Percentiles rank a stretch among this genome's conserved stretches.
Evolutionary conservation across 1,140 invertebrate species (phyloP).

Genomic region (Pogonus chalceus): DNA sequence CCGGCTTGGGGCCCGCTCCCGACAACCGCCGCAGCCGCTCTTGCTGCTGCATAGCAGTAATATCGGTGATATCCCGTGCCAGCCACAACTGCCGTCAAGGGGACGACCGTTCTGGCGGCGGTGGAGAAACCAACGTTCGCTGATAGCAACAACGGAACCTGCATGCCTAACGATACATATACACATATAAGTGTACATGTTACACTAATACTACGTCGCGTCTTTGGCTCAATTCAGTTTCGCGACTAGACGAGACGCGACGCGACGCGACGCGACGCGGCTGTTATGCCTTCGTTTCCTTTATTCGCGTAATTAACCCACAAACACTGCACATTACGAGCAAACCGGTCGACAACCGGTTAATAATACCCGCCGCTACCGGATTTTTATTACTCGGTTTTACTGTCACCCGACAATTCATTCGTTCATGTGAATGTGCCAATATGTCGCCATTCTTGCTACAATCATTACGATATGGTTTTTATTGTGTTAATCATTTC

Average conservation of each 20-base stretch:
- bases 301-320: slow-evolving; percentile 28
- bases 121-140: background rate
- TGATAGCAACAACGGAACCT: background rate
- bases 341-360: background rate
- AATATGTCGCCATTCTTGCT: background rate
- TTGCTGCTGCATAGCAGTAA: slow-evolving; percentile 30
- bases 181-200: too few relatives aligned
- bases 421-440: too few relatives aligned
- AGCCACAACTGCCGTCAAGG: slow-evolving; percentile 12
- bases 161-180: background rate
- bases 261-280: too few relatives aligned
- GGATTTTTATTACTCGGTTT: background rate
- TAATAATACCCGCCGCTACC: background rate
- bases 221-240: too few relatives aligned
- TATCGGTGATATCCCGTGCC: slow-evolving; percentile 33
- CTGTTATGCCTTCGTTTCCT: too few relatives aligned
- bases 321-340: slow-evolving; percentile 30
- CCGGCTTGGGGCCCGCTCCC: background rate
- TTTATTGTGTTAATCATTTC: too few relatives aligned
- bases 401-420: slow-evolving; percentile 18
- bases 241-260: too few relatives aligned
- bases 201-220: too few relatives aligned
- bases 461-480: background rate
- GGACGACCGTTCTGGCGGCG: background rate
- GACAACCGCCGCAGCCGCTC: too few relatives aligned